These are phyloP conservation scores for Catostomus latipinnis DNA, from an alignment of 2,797 vertebrate genomes.

Conservation along the genomic window DNA sequence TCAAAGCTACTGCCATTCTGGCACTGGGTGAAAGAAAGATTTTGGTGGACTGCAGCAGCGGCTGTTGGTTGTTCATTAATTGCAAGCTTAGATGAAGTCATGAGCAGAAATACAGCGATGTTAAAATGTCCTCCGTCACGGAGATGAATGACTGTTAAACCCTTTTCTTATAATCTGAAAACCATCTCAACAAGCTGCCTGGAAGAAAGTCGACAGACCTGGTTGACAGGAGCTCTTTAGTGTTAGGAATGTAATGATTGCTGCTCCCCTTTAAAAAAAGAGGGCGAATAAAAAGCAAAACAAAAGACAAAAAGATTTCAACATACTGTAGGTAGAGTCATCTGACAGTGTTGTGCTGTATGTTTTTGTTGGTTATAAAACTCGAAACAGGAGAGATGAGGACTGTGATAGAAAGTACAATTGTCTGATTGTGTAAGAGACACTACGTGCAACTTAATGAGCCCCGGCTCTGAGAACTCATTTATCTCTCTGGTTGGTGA, in stretches of 20 bases:
- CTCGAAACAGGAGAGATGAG: slow-evolving; percentile 57
- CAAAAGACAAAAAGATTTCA: slow-evolving; percentile 65
- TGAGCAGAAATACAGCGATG: slow-evolving; percentile 2
- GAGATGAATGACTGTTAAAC: slow-evolving; percentile 30
- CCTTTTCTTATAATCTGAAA: slow-evolving; percentile 44
- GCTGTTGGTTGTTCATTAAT: not conserved
- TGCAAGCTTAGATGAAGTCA: slow-evolving; percentile 22
- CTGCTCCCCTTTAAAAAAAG: slow-evolving; percentile 60
- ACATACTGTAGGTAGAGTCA: slow-evolving; percentile 70
- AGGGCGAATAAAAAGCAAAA: slow-evolving; percentile 27
- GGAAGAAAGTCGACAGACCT: slow-evolving; percentile 64
- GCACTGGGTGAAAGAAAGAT: not conserved
- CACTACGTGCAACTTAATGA: slow-evolving; percentile 56
- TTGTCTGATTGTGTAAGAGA: slow-evolving; percentile 64
- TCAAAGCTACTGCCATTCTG: not conserved
- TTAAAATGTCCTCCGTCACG: slow-evolving; percentile 5
- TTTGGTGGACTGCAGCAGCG: no score
- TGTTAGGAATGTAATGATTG: slow-evolving; percentile 72
- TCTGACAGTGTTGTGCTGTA: slow-evolving; percentile 54
- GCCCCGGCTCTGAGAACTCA: not conserved
- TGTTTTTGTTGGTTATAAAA: slow-evolving; percentile 62
- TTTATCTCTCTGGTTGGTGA: slow-evolving; percentile 57
- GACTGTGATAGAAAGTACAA: slow-evolving; percentile 49
- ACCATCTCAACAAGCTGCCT: slow-evolving; percentile 43
- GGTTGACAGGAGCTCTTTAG: slow-evolving; percentile 63